These are phyloP conservation scores for Incurvaria masculella DNA, from an alignment of 2,888 invertebrate genomes.

Conservation along the genomic window DNA sequence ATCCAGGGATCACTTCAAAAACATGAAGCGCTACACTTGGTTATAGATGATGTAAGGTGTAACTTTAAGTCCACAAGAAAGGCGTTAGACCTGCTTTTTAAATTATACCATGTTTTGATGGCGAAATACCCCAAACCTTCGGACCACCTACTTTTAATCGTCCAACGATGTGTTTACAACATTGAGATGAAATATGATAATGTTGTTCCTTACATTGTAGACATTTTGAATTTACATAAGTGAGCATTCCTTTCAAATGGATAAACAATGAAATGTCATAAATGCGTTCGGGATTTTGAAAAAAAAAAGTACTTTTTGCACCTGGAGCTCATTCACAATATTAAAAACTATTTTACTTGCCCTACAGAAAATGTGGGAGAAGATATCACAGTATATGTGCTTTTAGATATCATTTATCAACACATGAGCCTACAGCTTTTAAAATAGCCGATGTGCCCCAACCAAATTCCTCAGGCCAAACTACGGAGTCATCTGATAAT, in stretches of 20 bases:
- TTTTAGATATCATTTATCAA: slow-evolving; percentile 3
- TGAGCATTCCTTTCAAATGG: too few relatives aligned
- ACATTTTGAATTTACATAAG: neutral
- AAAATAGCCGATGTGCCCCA: too few relatives aligned
- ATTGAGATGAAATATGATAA: slow-evolving; percentile 4
- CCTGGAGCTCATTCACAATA: slow-evolving; percentile 2
- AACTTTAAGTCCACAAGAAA: neutral
- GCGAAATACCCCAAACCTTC: neutral
- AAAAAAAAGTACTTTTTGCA: slow-evolving; percentile 4
- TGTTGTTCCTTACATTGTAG: slow-evolving; percentile 2
- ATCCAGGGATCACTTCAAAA: too few relatives aligned
- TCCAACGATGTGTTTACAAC: slow-evolving; percentile 4
- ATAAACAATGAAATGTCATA: slow-evolving; percentile 4
- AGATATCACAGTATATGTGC: slow-evolving; percentile 4
- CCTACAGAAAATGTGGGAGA: slow-evolving; percentile 2
- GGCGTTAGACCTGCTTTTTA: slow-evolving; percentile 4
- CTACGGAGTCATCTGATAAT: too few relatives aligned
- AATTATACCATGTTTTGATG: slow-evolving; percentile 2
- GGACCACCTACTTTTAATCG: slow-evolving; percentile 2
- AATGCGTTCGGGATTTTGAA: neutral
- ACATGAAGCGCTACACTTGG: too few relatives aligned
- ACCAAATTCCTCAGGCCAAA: too few relatives aligned
- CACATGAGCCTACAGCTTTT: too few relatives aligned
- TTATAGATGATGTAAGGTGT: neutral
- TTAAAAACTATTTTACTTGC: slow-evolving; percentile 5